Evolutionary conservation across 2,113 vertebrate species (phyloP), one percentile per base, ranked within the genome.

Genomic region (Crypturellus undulatus): DNA sequence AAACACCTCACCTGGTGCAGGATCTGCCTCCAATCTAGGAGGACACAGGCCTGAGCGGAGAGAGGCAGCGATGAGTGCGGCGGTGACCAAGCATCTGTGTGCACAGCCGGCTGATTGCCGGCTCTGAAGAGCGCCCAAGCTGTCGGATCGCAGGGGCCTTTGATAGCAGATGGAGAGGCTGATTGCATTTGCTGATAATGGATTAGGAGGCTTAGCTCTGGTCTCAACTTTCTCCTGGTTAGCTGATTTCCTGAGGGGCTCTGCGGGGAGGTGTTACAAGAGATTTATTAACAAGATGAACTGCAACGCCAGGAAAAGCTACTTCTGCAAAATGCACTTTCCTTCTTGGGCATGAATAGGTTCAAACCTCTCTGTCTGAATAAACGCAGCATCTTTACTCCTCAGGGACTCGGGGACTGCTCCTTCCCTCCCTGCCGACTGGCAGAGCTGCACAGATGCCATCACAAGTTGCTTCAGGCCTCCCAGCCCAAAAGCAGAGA

Each of bases 261-360:
- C 96, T 70, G 81, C 40, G 1, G 90, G 80, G 87, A 94, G 82
- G 75, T 34, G 60, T 90, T 92, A 87, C 26, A 47, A 11, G 69
- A 84, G 95, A 85, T 92, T 94, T 90, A 96, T 92, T 94, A 93
- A 94, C 64, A 36, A 73, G 89, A 92, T 80, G 65, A 96, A 90
- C 67, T 13, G 68, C 92, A 54, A 12, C 7, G 65, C 77, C 84
- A 86, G 62, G 65, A 88, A 80, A 69, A 95, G 65, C 81, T 65
- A 10, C 76, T 92, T 56, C 94, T 96, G 83, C 52, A 88, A 65
- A 78, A 70, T 9, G 42, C 36, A 20, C 72, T 92, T 80, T 68
- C 40, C 72, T 40, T 90, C 79, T 82, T 28, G 4, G 2, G 0
- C 10, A 4, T 4, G 25, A 34, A 59, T 5, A 18, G 60, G 54